Conservation (phyloP, 2,888 invertebrate species). For the Agonopterix alstromeriana region DNA sequence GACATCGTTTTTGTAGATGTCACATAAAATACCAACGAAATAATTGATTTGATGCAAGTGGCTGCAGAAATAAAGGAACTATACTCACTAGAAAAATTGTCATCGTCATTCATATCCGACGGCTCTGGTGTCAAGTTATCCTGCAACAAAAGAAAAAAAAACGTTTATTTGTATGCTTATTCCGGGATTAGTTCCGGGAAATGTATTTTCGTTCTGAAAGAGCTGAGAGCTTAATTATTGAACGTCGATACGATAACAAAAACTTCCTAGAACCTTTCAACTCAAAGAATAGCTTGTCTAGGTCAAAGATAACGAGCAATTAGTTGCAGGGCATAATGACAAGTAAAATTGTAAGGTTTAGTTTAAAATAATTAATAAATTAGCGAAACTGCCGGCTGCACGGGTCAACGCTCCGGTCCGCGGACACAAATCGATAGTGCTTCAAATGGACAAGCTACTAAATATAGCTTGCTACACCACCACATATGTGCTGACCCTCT, state of each 20-base stretch:
- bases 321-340: conserved; percentile 33
- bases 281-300: too few species aligned
- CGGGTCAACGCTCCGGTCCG: conserved; percentile 63
- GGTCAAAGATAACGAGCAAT: neutral
- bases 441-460: conserved; percentile 68
- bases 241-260: too few species aligned
- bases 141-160: conserved; percentile 72
- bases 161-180: neutral
- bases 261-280: too few species aligned
- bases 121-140: conserved; percentile 84
- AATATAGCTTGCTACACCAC: conserved; percentile 43
- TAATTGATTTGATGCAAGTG: conserved; percentile 75
- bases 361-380: conserved; percentile 72
- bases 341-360: conserved; percentile 22
- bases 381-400: conserved; percentile 57
- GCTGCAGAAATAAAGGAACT: conserved; percentile 22
- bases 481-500: conserved; percentile 30
- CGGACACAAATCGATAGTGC: conserved; percentile 70
- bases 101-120: conserved; percentile 82
- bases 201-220: too few species aligned
- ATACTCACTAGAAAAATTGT: conserved; percentile 82
- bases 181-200: too few species aligned
- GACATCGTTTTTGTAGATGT: neutral
- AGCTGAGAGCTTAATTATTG: too few species aligned
- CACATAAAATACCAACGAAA: conserved; percentile 45